Conservation (phyloP, 2,113 vertebrate genomes). For the Mormoops blainvillei region DNA sequence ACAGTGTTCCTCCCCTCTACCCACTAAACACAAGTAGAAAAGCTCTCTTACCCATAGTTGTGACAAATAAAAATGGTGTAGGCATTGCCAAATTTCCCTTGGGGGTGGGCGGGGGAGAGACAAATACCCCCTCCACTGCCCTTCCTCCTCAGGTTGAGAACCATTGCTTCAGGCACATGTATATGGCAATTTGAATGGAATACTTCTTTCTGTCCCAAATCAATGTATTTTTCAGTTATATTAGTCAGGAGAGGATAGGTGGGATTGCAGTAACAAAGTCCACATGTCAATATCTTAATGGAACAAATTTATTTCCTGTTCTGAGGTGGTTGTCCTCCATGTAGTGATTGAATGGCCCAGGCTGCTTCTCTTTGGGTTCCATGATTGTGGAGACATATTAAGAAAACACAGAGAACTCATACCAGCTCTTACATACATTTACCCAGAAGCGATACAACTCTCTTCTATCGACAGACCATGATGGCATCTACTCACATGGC, state of each 20-base stretch:
- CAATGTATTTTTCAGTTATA: background rate
- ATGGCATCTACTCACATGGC: background rate
- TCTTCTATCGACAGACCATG: background rate
- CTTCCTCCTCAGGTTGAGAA: too few species aligned
- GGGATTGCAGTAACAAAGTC: background rate
- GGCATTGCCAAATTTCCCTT: background rate
- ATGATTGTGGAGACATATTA: background rate
- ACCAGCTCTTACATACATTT: background rate
- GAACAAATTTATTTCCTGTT: constrained; percentile 11
- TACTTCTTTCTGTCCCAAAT: background rate
- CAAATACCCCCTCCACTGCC: background rate
- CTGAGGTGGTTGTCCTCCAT: background rate
- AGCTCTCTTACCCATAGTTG: background rate
- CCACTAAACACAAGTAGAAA: background rate
- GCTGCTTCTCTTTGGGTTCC: background rate
- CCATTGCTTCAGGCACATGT: background rate
- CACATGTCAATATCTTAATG: background rate
- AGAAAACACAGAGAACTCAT: background rate
- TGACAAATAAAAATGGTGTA: background rate
- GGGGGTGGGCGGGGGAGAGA: background rate
- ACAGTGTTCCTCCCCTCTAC: background rate
- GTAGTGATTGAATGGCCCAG: background rate
- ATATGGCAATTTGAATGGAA: background rate
- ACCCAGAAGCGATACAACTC: background rate
- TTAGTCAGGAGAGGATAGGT: background rate